Evolutionary conservation across 2,113 vertebrate genomes (phyloP).

Genomic region (Zosterops pallidus): DNA sequence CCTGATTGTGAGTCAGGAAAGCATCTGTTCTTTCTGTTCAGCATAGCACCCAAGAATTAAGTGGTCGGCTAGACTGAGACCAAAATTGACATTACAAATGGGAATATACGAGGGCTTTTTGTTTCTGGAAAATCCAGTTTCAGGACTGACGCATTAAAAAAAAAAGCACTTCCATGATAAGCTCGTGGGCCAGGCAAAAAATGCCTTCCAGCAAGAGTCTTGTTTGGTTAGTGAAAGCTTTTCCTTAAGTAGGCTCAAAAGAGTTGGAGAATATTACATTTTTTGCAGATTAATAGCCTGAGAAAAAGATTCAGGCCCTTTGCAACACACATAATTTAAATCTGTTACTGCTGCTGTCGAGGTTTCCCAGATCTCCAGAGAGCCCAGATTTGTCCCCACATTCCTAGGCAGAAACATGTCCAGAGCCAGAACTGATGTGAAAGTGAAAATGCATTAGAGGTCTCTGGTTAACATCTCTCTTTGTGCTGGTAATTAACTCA

Average conservation of each 20-base stretch:
- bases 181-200: not conserved
- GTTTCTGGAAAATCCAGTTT: slow-evolving; percentile 22
- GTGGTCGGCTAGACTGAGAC: not conserved
- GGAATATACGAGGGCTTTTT: not conserved
- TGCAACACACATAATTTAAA: not conserved
- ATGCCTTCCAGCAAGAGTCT: not conserved
- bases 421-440: not conserved
- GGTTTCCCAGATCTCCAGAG: not conserved
- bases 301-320: not conserved
- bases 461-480: not conserved
- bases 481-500: not conserved
- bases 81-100: not conserved
- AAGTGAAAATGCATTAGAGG: not conserved
- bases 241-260: not conserved
- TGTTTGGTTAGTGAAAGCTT: not conserved
- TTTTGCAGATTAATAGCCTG: not conserved
- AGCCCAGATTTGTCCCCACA: not conserved
- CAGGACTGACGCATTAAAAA: not conserved
- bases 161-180: not conserved
- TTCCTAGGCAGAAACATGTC: not conserved
- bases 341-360: not conserved
- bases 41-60: not conserved
- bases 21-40: not conserved
- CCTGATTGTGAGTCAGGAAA: not conserved
- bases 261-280: not conserved